Percentiles rank a stretch among this genome's conserved stretches.
Conservation (phyloP, 1,140 invertebrate species). For the Drosophila ercepeae region DNA sequence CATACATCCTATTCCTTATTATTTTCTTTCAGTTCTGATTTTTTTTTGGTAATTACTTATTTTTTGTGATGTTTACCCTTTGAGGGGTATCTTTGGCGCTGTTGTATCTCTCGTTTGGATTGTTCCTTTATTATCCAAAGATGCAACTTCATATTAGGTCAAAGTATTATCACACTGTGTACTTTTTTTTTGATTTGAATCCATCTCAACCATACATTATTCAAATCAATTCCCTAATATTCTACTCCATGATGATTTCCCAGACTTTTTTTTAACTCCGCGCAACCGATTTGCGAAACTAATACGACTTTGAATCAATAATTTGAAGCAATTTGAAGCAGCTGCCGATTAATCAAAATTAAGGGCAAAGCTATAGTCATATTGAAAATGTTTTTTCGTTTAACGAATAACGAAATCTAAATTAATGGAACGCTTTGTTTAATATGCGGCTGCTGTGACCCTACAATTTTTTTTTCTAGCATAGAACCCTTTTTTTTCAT, state of each 20-base stretch:
- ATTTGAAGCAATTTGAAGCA: conserved; percentile 12
- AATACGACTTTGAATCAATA: background rate
- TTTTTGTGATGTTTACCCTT: conserved; percentile 15
- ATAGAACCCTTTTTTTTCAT: conserved; percentile 25
- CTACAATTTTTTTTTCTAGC: conserved; percentile 38
- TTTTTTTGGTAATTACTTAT: no score
- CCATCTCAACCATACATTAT: background rate
- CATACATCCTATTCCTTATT: conserved; percentile 14
- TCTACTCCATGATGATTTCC: conserved; percentile 27
- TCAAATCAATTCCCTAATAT: conserved; percentile 17
- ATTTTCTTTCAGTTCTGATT: background rate
- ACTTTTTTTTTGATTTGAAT: background rate
- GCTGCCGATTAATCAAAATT: conserved; percentile 12
- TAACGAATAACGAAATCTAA: conserved; percentile 36
- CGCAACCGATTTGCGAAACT: conserved; percentile 26
- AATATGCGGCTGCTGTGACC: conserved; percentile 38
- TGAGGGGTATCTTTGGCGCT: background rate
- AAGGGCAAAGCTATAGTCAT: conserved; percentile 45
- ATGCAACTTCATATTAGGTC: background rate
- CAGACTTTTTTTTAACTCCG: conserved; percentile 14
- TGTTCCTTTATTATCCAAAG: background rate
- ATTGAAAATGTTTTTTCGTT: conserved; percentile 28
- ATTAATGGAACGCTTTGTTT: conserved; percentile 23
- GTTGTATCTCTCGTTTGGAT: background rate
- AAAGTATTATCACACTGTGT: background rate